Evolutionary conservation across 2,797 vertebrate genomes (phyloP).

Genomic region (Siniperca obscura): DNA sequence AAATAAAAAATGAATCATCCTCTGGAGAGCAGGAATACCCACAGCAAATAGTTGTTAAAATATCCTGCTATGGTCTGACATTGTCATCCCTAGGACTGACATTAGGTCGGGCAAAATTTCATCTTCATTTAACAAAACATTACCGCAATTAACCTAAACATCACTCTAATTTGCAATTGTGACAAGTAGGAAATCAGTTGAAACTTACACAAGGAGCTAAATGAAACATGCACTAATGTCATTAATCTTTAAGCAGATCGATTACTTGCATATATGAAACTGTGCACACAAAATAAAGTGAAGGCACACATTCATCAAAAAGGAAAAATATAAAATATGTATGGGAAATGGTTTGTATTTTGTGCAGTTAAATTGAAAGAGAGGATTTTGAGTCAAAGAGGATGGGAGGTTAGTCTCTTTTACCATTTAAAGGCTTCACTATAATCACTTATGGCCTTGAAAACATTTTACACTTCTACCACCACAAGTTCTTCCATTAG

Average conservation of each 20-base stretch:
- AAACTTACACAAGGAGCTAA: neutral
- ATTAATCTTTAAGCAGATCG: neutral
- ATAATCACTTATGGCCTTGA: neutral
- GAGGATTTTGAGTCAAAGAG: neutral
- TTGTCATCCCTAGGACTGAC: neutral
- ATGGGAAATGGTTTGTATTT: neutral
- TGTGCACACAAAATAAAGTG: neutral
- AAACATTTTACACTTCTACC: slow-evolving; percentile 9
- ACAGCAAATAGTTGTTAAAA: neutral
- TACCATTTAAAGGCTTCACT: neutral
- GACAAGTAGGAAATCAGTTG: neutral
- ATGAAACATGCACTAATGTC: neutral
- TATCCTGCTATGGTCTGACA: neutral
- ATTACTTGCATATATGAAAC: neutral
- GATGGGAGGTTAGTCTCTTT: neutral
- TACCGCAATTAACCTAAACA: neutral
- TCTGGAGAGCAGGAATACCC: neutral
- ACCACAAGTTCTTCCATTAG: slow-evolving; percentile 21
- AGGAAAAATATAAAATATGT: neutral
- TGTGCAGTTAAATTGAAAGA: slow-evolving; percentile 12
- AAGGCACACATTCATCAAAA: neutral
- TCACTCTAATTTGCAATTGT: neutral
- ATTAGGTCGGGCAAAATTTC: neutral
- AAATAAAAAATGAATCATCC: neutral
- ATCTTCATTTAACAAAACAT: neutral